phyloP scores from a whole-genome alignment of 1,140 invertebrate species.

The Plodia interpunctella region DNA sequence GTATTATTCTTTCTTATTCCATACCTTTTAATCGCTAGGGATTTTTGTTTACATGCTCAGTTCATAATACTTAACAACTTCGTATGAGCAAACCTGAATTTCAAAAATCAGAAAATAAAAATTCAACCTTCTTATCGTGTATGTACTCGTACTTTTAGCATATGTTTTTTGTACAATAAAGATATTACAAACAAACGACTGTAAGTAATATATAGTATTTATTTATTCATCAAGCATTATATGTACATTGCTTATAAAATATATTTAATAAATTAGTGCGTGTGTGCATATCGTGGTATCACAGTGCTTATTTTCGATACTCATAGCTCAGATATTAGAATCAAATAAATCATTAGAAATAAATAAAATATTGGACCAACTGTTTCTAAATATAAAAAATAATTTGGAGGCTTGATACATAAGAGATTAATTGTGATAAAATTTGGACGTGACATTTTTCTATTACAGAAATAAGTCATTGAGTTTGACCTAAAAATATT shows the following conservation, averaged over 20 bases:
- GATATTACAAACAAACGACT: no score
- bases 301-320: conserved; percentile 38
- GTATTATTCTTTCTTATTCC: no score
- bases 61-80: no score
- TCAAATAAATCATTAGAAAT: neutral
- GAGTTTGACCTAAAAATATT: neutral
- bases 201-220: conserved; percentile 20
- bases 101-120: no score
- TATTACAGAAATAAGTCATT: neutral
- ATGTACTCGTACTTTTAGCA: no score
- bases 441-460: neutral
- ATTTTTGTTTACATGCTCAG: no score
- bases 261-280: conserved; percentile 46
- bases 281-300: conserved; percentile 44
- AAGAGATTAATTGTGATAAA: no score
- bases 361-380: neutral
- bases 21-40: no score
- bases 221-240: conserved; percentile 52
- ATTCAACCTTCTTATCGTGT: no score
- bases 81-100: no score
- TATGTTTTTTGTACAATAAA: no score
- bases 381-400: no score
- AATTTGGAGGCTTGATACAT: neutral
- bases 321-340: neutral
- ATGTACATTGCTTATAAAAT: conserved; percentile 39